These are phyloP conservation scores for Alviniconcha strummeri DNA, from an alignment of 2,888 invertebrate species.

Conservation along the genomic window DNA sequence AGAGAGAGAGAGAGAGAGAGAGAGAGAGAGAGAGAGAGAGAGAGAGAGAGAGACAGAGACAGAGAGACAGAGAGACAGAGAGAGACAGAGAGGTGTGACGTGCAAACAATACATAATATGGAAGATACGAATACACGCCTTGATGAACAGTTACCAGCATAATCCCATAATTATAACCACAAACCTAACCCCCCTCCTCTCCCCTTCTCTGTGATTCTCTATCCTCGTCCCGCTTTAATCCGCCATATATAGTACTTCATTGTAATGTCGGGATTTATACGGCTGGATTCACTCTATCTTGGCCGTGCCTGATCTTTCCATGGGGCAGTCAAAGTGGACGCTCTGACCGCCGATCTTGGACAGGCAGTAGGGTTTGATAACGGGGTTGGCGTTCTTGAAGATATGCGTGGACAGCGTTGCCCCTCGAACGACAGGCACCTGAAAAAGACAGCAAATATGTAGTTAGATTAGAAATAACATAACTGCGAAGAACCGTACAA, in stretches of 20 bases:
- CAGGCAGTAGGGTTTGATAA: constrained; percentile 56
- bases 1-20: background rate
- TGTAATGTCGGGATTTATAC: too few species aligned
- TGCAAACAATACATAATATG: too few species aligned
- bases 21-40: background rate
- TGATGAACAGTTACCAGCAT: too few species aligned
- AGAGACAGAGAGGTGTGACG: background rate
- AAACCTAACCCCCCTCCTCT: too few species aligned
- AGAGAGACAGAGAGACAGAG: background rate
- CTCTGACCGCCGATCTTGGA: constrained; percentile 52
- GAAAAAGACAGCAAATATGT: background rate
- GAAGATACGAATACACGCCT: too few species aligned
- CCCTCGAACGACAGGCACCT: constrained; percentile 61
- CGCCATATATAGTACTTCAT: too few species aligned
- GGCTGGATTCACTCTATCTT: too few species aligned
- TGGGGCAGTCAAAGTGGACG: constrained; percentile 51
- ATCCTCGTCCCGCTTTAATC: too few species aligned
- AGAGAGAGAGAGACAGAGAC: background rate
- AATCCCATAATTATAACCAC: too few species aligned
- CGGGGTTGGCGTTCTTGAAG: constrained; percentile 54
- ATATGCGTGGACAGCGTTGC: constrained; percentile 55
- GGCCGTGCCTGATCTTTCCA: constrained; percentile 47
- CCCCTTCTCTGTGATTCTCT: too few species aligned
- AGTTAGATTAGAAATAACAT: too few species aligned
- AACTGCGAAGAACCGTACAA: too few species aligned